Base-by-base conservation (phyloP, 1,140 invertebrate species). In the Calephelis nemesis region DNA sequence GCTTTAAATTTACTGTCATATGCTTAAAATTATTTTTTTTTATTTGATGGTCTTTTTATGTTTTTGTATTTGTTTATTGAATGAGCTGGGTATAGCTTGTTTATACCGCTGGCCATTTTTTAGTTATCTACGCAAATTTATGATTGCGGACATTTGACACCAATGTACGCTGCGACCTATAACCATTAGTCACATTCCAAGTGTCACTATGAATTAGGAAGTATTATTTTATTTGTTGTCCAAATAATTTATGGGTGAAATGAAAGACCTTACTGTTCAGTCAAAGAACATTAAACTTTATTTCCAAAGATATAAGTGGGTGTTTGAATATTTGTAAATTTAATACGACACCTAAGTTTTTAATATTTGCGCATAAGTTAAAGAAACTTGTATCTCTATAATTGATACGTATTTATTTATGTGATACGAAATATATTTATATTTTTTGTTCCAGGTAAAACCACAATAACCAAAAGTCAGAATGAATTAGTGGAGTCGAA, bases 391-490 rank as follows among this genome's bases (percentile, higher is more conserved):
- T 45, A 7, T 45, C 7, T 45, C 7, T 45, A 12, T 15, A 47
- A 63, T 63, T 63, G 47, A 63, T 42, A 63, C 62, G 40, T 45
- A 42, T 45, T 45, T 45, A 63, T 47, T 47, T 19, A 47, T 63
- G 62, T 63, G 47, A 63, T 48, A 15, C 19, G 62, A 12, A 13
- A 47, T 45, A 47, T 63, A 63, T 19, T 48, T 63, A 47, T 42
- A 2, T 63, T 45, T 45, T 45, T 45, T 45, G 42, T 45, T 45
- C 7, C 42, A 45, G 42, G 42, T 45, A 45, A 45, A 45, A 45
- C 42, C 42, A 45, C 42, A 45, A 45, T 45, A 45, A 45, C 7
- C 42, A 63, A 63, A 63, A 3, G 19, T 63, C 6, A 45, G 13
- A 13, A 54, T 12, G 4, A 63, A 47, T 63, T 48, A 47, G 48